A percentile compares a stretch with the other conserved stretches of the same genome.
Evolutionary conservation across 2,888 invertebrate genomes (phyloP).

Genomic region (Xylocampa areola): DNA sequence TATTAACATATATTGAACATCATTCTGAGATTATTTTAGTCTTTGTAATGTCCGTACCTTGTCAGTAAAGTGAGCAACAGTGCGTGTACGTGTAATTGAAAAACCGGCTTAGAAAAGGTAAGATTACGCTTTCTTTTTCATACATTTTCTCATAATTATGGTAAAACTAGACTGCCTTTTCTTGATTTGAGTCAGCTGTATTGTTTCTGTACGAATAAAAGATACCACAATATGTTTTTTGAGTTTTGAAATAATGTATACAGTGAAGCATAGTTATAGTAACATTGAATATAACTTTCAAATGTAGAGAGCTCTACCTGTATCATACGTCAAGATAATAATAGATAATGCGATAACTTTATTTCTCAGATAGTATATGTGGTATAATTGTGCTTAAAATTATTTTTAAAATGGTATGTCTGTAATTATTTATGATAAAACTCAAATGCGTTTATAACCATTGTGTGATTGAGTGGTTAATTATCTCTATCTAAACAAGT

Average conservation of each 20-base stretch:
- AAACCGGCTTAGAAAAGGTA: conserved; percentile 64
- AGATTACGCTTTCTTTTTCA: conserved; percentile 53
- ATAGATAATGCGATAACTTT: conserved; percentile 41
- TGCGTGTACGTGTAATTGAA: conserved; percentile 44
- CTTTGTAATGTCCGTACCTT: conserved; percentile 46
- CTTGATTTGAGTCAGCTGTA: conserved; percentile 2
- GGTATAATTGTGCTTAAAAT: conserved; percentile 33
- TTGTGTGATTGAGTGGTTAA: too few relatives aligned
- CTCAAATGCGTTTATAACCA: too few relatives aligned
- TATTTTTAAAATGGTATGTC: conserved; percentile 32
- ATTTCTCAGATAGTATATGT: conserved; percentile 15
- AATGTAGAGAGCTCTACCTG: conserved; percentile 5
- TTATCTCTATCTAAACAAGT: neutral
- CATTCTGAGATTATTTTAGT: neutral
- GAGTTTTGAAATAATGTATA: conserved; percentile 10
- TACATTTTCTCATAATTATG: conserved; percentile 18
- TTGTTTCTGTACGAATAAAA: neutral
- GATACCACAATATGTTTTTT: conserved; percentile 1
- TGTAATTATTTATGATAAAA: too few relatives aligned
- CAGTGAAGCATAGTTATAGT: neutral
- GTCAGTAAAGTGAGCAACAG: conserved; percentile 29
- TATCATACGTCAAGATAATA: conserved; percentile 49
- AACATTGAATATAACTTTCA: conserved; percentile 2
- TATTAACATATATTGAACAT: conserved; percentile 1
- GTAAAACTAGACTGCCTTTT: conserved; percentile 12